These are phyloP conservation scores for Drosophila mojavensis DNA, from an alignment of 1,140 invertebrate species.

Conservation along the genomic window DNA sequence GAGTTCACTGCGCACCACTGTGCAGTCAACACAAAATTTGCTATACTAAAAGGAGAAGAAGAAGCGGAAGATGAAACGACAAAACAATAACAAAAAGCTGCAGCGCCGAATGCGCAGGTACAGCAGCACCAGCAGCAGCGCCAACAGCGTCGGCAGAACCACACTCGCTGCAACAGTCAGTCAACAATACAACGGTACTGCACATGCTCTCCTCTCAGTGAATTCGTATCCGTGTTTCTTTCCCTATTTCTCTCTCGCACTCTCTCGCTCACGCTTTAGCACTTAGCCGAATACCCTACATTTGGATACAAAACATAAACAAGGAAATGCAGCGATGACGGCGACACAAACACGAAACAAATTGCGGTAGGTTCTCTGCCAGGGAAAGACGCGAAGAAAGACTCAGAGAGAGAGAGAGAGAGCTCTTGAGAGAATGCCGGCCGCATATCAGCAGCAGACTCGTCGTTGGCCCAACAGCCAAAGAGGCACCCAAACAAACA, in stretches of 20 bases:
- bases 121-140: conserved; percentile 26
- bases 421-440: conserved; percentile 48
- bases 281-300: conserved; percentile 72
- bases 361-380: conserved; percentile 75
- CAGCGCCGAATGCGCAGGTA: conserved; percentile 63
- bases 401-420: conserved; percentile 12
- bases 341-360: conserved; percentile 60
- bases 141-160: conserved; percentile 31
- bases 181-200: conserved; percentile 43
- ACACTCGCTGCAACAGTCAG: conserved; percentile 34
- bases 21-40: conserved; percentile 13
- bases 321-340: conserved; percentile 70
- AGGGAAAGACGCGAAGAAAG: background rate
- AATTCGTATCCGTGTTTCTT: conserved; percentile 4
- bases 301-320: conserved; percentile 76
- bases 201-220: background rate
- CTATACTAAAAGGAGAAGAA: conserved; percentile 9
- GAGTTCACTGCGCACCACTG: background rate
- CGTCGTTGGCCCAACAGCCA: conserved; percentile 52
- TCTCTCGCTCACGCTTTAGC: conserved; percentile 29
- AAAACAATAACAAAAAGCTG: conserved; percentile 64
- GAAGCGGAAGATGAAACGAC: conserved; percentile 36
- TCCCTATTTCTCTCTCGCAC: conserved; percentile 7
- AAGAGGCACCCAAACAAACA: conserved; percentile 78
- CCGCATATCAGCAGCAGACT: conserved; percentile 24